Conservation (phyloP, 2,797 vertebrate genomes). For the Mormyrus hasselquistii region DNA sequence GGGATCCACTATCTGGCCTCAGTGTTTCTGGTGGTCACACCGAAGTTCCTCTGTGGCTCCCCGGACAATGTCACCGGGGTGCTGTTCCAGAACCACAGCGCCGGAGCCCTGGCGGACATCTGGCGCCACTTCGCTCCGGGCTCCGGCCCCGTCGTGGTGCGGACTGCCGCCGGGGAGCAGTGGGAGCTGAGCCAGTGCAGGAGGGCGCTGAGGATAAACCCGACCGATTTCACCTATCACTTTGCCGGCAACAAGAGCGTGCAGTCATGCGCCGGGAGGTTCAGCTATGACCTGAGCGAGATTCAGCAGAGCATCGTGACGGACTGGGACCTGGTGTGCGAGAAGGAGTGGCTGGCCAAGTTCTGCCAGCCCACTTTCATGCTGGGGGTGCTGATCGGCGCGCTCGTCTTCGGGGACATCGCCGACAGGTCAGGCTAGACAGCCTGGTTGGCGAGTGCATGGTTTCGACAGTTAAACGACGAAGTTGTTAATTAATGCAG, state of each 20-base stretch:
- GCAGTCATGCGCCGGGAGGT: constrained; percentile 62
- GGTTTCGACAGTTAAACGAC: background rate
- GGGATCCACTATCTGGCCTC: constrained; percentile 89
- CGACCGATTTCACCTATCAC: constrained; percentile 50
- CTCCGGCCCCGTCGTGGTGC: constrained; percentile 62
- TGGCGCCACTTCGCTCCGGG: constrained; percentile 57
- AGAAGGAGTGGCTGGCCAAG: constrained; percentile 78
- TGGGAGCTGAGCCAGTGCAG: constrained; percentile 82
- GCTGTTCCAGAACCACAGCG: constrained; percentile 66
- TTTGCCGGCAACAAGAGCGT: constrained; percentile 68
- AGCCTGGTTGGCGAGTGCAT: background rate
- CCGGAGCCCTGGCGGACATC: constrained; percentile 59
- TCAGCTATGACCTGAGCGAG: constrained; percentile 71
- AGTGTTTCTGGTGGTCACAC: constrained; percentile 80
- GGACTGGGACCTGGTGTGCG: constrained; percentile 86
- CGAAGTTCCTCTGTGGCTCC: constrained; percentile 68
- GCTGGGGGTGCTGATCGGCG: constrained; percentile 84
- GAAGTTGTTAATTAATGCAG: background rate
- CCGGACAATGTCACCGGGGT: constrained; percentile 71
- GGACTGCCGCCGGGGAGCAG: constrained; percentile 65
- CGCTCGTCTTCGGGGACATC: constrained; percentile 79
- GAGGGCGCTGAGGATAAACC: constrained; percentile 54
- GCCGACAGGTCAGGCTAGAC: constrained; percentile 76
- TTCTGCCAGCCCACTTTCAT: constrained; percentile 85
- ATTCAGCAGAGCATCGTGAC: constrained; percentile 78